Conservation (phyloP, 2,888 invertebrate species). For the Phragmatobia fuliginosa region DNA sequence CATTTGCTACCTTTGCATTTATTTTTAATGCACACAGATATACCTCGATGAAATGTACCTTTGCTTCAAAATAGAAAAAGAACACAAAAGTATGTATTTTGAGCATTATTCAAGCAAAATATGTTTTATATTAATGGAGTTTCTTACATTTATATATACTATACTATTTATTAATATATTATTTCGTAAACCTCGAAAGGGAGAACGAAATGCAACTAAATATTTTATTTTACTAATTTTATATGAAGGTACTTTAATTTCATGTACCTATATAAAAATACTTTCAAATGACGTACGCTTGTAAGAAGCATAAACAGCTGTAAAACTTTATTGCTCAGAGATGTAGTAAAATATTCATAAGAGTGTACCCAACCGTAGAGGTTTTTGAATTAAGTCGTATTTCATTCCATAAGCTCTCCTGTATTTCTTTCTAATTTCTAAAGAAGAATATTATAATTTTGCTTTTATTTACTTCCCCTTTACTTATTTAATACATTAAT, state of each 20-base stretch:
- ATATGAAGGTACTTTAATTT: not conserved
- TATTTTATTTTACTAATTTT: not conserved
- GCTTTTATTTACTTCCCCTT: not conserved
- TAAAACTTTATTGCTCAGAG: not conserved
- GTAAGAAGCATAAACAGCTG: not conserved
- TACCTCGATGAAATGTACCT: not conserved
- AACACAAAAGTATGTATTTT: no score
- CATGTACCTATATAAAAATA: not conserved
- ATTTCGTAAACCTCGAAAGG: not conserved
- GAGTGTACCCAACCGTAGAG: not conserved
- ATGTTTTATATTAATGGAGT: not conserved
- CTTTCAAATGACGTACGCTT: not conserved
- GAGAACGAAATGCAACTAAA: not conserved
- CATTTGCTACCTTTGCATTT: not conserved
- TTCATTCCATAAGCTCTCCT: not conserved
- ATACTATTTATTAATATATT: no score
- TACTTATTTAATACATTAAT: not conserved
- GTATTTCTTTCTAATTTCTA: not conserved
- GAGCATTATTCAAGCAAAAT: no score
- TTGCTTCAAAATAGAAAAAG: not conserved
- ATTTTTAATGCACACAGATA: not conserved
- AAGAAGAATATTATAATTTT: not conserved
- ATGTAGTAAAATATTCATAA: not conserved
- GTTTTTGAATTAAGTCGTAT: not conserved
- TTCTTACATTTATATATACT: not conserved